Percentiles rank a stretch among this genome's conserved stretches.
phyloP scores from a whole-genome alignment of 2,888 invertebrate genomes.

The Rhagium mordax region DNA sequence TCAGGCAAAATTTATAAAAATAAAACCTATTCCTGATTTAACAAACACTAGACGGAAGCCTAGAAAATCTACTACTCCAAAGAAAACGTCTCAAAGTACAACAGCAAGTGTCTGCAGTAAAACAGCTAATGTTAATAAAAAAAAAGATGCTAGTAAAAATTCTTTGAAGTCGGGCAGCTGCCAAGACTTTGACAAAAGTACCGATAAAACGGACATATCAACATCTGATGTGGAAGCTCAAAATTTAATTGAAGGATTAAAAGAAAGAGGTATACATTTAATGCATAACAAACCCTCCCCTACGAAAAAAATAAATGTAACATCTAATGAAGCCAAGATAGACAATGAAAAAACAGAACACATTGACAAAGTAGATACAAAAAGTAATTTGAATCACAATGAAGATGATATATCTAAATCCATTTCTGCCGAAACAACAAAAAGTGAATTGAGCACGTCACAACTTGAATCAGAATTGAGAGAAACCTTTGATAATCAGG shows the following conservation, averaged over 20 bases:
- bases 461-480: slow-evolving; percentile 31
- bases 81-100: slow-evolving; percentile 25
- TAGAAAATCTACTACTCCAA: slow-evolving; percentile 39
- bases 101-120: not conserved
- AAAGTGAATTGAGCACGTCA: slow-evolving; percentile 19
- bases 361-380: not conserved
- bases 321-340: not conserved
- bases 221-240: slow-evolving; percentile 58
- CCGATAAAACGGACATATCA: slow-evolving; percentile 38
- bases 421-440: not conserved
- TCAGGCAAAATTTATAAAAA: slow-evolving; percentile 40
- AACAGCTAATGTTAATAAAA: not conserved
- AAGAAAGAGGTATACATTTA: slow-evolving; percentile 65
- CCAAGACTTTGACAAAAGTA: not conserved
- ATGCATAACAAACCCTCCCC: slow-evolving; percentile 60
- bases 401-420: not conserved
- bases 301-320: slow-evolving; percentile 39
- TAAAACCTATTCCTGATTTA: slow-evolving; percentile 43
- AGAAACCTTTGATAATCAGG: slow-evolving; percentile 35
- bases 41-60: slow-evolving; percentile 31
- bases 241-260: slow-evolving; percentile 61
- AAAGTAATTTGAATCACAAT: not conserved
- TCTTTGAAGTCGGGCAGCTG: not conserved
- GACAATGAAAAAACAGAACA: not conserved
- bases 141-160: slow-evolving; percentile 18